Percentiles rank a stretch among this genome's conserved stretches.
Evolutionary conservation across 1,140 invertebrate species (phyloP).

Genomic region (Doryteuthis pealeii): DNA sequence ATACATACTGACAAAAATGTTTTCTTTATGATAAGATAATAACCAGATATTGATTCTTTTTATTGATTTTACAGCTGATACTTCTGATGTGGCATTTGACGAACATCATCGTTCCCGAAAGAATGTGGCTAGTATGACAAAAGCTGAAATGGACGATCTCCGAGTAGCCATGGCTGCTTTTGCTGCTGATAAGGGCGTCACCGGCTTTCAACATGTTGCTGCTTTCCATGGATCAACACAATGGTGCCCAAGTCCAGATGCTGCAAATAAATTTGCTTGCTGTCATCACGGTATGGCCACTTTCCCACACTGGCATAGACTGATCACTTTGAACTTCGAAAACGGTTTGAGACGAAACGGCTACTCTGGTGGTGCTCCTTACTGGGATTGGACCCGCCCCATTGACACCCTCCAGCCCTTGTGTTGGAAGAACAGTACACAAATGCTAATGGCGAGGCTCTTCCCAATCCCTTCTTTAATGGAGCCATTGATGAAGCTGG

Average conservation of each 20-base stretch:
- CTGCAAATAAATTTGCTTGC: constrained; percentile 23
- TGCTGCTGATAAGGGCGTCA: constrained; percentile 18
- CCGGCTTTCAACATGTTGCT: constrained; percentile 22
- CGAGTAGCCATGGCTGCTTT: constrained; percentile 20
- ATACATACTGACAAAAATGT: too few relatives aligned
- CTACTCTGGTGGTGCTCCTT: constrained; percentile 12
- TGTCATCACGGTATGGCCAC: constrained; percentile 27
- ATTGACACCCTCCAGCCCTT: background rate
- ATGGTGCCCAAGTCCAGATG: constrained; percentile 21
- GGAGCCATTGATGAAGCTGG: constrained; percentile 9
- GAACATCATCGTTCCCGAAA: constrained; percentile 10
- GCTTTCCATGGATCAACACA: constrained; percentile 22
- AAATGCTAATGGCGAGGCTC: background rate
- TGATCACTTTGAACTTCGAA: constrained; percentile 25
- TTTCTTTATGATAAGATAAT: too few relatives aligned
- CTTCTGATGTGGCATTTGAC: background rate
- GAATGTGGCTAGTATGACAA: constrained; percentile 21
- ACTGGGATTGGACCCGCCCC: constrained; percentile 14
- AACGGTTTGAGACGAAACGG: constrained; percentile 21
- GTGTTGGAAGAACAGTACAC: constrained; percentile 1
- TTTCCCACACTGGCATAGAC: constrained; percentile 35
- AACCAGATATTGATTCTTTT: background rate
- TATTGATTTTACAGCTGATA: background rate
- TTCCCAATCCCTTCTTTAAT: constrained; percentile 10
- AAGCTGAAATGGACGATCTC: constrained; percentile 19